Percentiles rank a stretch among this genome's conserved stretches.
These are phyloP conservation scores for Dromas ardeola DNA, from an alignment of 2,113 vertebrate genomes.

Conservation along the genomic window DNA sequence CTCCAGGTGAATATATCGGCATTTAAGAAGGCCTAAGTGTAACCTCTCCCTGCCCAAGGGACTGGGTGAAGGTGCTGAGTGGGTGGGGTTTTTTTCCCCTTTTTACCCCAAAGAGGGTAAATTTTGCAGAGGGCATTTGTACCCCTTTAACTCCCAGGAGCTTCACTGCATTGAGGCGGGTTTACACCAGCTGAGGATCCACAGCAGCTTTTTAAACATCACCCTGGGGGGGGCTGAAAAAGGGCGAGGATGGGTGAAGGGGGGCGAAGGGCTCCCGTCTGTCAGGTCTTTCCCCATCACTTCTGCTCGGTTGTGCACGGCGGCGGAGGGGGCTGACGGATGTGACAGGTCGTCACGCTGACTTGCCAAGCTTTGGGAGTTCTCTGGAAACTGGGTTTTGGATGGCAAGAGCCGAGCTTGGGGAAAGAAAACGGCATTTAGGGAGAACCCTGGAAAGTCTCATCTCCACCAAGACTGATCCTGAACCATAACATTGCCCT, in stretches of 20 bases:
- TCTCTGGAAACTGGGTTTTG: neutral
- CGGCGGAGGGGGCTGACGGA: neutral
- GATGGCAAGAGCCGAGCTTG: neutral
- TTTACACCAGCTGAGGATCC: neutral
- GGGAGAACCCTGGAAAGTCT: neutral
- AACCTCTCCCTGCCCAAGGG: neutral
- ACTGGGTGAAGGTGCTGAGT: rapidly evolving
- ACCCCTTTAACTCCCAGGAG: neutral
- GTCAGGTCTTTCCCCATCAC: neutral
- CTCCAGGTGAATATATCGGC: rapidly evolving
- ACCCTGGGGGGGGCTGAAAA: rapidly evolving
- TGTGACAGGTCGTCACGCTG: neutral
- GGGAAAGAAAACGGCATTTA: neutral
- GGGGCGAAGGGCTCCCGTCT: rapidly evolving
- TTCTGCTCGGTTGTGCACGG: neutral
- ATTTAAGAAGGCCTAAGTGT: rapidly evolving
- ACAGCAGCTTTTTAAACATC: rapidly evolving
- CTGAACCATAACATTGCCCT: rapidly evolving
- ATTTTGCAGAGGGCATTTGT: neutral
- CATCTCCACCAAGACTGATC: neutral
- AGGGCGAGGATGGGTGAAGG: neutral
- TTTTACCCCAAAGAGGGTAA: neutral
- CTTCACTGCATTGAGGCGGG: neutral
- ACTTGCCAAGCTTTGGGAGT: neutral
- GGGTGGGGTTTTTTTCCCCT: rapidly evolving